Evolutionary conservation across 2,797 vertebrate genomes (phyloP), one percentile per base, ranked within the genome.

Genomic region (Aphelocoma californica): DNA sequence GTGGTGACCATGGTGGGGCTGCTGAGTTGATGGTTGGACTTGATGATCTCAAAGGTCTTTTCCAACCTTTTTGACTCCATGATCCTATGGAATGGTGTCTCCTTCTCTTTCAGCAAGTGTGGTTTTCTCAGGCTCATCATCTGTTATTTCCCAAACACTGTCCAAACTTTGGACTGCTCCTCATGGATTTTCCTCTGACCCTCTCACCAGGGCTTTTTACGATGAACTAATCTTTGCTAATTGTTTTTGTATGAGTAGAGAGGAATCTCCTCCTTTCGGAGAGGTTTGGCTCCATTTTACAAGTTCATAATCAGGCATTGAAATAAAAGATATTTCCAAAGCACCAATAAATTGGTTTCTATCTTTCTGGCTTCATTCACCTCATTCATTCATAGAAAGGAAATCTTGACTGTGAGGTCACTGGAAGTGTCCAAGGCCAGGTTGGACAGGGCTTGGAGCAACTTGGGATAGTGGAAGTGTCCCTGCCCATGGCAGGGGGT

Each of bases 301-400:
- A 15, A 3, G 0, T 23, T 28, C 5, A 2, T 12, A 24, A 23
- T 3, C 20, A 7, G 29, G 25, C 50, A 25, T 18, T 1, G 6
- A 47, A 45, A 34, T 10, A 14, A 56, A 54, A 73, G 20, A 24
- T 25, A 4, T 58, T 75, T 61, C 50, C 60, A 62, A 53, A 61
- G 42, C 45, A 44, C 9, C 14, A 9, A 7, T 10, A 51, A 31
- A 42, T 16, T 24, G n/a, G 0, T 11, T 48, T 60, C 81, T 40
- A 6, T 71, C 57, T 50, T 65, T 51, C 45, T 88, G 62, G 21
- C 29, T 88, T 71, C 32, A 64, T 48, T 51, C 53, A 47, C 14
- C 48, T 88, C 8, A 0, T 19, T 42, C 25, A 42, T 40, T 54
- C 34, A 28, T 16, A 17, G 40, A 31, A 24, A 34, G 21, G 18